phyloP scores from a whole-genome alignment of 2,888 invertebrate species.

The Epirrhoe tristata region DNA sequence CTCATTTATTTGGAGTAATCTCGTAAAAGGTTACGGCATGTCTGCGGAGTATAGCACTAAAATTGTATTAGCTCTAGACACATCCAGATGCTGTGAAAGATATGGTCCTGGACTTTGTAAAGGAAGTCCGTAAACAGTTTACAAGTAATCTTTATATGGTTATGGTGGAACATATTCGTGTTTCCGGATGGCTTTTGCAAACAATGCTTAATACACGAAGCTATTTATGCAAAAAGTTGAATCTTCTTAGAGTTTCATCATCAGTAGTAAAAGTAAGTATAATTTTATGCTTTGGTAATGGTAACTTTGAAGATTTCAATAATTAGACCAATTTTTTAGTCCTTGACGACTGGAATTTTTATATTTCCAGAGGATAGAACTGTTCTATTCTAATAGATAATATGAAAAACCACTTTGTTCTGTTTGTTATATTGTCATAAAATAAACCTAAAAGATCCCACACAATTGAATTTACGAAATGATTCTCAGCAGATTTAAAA shows the following conservation, averaged over 20 bases:
- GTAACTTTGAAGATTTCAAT: too few species aligned
- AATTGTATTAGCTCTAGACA: slow-evolving; percentile 37
- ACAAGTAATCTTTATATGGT: slow-evolving; percentile 20
- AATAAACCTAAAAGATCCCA: slow-evolving; percentile 11
- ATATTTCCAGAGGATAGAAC: too few species aligned
- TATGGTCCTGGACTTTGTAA: slow-evolving; percentile 29
- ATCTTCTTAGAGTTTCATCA: not conserved
- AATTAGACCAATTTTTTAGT: too few species aligned
- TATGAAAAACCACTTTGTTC: not conserved
- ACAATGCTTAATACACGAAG: not conserved
- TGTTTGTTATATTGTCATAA: slow-evolving; percentile 16
- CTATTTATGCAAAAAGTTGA: not conserved
- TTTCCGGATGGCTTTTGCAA: not conserved
- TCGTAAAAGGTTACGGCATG: slow-evolving; percentile 61
- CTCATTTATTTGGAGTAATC: slow-evolving; percentile 67
- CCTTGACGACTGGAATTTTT: too few species aligned
- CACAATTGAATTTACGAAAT: slow-evolving; percentile 31
- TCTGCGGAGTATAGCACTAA: slow-evolving; percentile 43
- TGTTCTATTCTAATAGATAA: too few species aligned
- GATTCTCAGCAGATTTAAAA: slow-evolving; percentile 40
- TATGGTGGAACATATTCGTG: slow-evolving; percentile 2
- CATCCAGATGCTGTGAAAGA: slow-evolving; percentile 32
- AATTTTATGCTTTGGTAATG: too few species aligned
- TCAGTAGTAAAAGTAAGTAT: too few species aligned
- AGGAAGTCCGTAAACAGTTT: slow-evolving; percentile 22